Percentiles rank a stretch among this genome's conserved stretches.
phyloP scores from a whole-genome alignment of 2,888 invertebrate genomes.

The Apocheima hispidaria region DNA sequence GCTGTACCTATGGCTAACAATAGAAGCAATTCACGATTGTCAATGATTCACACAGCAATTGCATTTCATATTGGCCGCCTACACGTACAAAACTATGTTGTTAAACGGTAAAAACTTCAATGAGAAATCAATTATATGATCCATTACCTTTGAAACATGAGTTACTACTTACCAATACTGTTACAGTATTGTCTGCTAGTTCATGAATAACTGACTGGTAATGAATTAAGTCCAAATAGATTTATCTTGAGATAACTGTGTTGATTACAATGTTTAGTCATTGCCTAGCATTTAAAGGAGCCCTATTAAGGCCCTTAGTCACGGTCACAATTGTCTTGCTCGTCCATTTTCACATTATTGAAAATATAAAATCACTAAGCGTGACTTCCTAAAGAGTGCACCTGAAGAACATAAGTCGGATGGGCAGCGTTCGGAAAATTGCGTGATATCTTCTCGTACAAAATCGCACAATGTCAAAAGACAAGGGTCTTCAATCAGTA shows the following conservation, averaged over 20 bases:
- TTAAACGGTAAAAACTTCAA: slow-evolving; percentile 71
- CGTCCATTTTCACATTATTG: no score
- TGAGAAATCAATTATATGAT: slow-evolving; percentile 59
- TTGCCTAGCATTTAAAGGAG: neutral
- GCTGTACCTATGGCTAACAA: slow-evolving; percentile 33
- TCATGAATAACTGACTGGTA: slow-evolving; percentile 25
- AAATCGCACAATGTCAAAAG: no score
- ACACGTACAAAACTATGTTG: slow-evolving; percentile 63
- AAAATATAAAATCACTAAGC: no score
- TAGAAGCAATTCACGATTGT: slow-evolving; percentile 34
- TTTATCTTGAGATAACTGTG: slow-evolving; percentile 15
- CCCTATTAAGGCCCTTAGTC: no score
- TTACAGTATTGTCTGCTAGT: slow-evolving; percentile 32
- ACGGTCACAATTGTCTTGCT: no score
- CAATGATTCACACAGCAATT: slow-evolving; percentile 43
- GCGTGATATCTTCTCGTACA: no score
- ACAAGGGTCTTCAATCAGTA: no score
- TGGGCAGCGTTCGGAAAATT: no score
- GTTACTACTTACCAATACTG: slow-evolving; percentile 54
- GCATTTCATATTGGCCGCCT: slow-evolving; percentile 50
- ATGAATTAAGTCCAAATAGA: slow-evolving; percentile 7
- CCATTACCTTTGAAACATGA: slow-evolving; percentile 45
- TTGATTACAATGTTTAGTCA: slow-evolving; percentile 8
- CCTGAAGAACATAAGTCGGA: no score
- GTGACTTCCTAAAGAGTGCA: no score